A percentile compares a stretch with the other conserved stretches of the same genome.
phyloP scores from a whole-genome alignment of 2,888 invertebrate genomes.

The Pinctada fucata region DNA sequence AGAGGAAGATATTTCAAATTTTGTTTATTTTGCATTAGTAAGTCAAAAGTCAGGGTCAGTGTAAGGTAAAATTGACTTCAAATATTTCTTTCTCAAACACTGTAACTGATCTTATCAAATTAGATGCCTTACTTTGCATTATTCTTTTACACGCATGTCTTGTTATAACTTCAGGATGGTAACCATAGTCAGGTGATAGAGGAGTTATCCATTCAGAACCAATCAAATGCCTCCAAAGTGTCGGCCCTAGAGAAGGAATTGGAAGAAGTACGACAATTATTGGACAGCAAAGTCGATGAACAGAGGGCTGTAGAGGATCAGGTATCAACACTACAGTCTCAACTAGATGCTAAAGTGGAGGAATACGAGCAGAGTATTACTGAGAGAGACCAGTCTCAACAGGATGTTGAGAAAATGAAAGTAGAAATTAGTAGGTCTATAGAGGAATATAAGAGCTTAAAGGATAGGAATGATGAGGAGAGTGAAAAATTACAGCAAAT shows the following conservation, averaged over 20 bases:
- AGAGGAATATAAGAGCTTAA: neutral
- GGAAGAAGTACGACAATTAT: conserved; percentile 2
- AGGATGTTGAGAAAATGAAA: conserved; percentile 6
- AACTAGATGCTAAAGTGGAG: conserved; percentile 15
- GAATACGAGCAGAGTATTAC: conserved; percentile 27
- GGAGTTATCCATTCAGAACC: conserved; percentile 34
- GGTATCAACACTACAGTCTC: conserved; percentile 17
- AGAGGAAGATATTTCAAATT: no score
- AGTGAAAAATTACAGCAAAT: neutral
- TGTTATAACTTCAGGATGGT: no score
- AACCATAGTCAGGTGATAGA: conserved; percentile 6
- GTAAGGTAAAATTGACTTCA: no score
- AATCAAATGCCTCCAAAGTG: conserved; percentile 35
- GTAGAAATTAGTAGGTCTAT: conserved; percentile 18
- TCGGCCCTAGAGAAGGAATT: conserved; percentile 39
- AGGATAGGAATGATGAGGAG: neutral
- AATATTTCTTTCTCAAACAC: no score
- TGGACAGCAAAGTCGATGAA: conserved; percentile 33
- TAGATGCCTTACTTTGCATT: no score
- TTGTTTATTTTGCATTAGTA: no score
- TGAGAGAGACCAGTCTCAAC: conserved; percentile 29
- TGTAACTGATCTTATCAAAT: no score
- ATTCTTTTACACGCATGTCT: no score
- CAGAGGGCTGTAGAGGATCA: neutral
- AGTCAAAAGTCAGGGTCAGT: no score